Base-by-base conservation (phyloP, 2,888 invertebrate genomes). In the Cephalotes varians region DNA sequence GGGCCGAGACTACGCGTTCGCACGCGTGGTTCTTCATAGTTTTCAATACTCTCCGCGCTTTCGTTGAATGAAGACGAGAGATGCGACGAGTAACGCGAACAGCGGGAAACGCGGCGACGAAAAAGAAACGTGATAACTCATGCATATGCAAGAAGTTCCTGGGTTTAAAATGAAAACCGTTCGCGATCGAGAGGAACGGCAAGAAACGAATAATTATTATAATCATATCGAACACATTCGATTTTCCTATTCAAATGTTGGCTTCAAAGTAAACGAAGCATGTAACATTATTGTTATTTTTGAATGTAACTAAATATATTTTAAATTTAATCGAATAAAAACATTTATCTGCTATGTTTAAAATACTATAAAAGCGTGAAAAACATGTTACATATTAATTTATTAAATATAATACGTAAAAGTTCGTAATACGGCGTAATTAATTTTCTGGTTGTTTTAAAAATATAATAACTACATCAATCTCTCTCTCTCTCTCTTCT, bases 1-100 rank as follows among this genome's bases (percentile, higher is more conserved):
- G 49, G 62, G 62, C 51, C 81, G 64, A 65, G 72, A 49, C 89
- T 85, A 83, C 47, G 51, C 81, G 80, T 81, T 76, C 58, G 58
- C 51, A 74, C 67, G 56, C 31, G 31, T 85, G 80, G 71, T 69
- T 71, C 72, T 82, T 79, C 69, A 79, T 54, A 69, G 51, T 49
- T 51, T n/a, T 49, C 67, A 31, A 67, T 28, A 73, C 80, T 77
- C 65, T 51, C 21, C 47, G 56, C 71, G 54, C 7, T 80, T 79
- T 56, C 65, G 47, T 56, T 44, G 54, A 72, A 21, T 71, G 69
- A 28, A 31, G 34, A 77, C 49, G 69, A 51, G 87, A 80, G 81
- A 83, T 86, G 79, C 60, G 62, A 67, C 60, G 21, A 51, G 4
- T 18, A 47, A 54, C 25, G 51, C 40, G 25, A 64, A 44, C 21